Base-by-base conservation (phyloP, 2,888 invertebrate genomes). In the Onchidella celtica region DNA sequence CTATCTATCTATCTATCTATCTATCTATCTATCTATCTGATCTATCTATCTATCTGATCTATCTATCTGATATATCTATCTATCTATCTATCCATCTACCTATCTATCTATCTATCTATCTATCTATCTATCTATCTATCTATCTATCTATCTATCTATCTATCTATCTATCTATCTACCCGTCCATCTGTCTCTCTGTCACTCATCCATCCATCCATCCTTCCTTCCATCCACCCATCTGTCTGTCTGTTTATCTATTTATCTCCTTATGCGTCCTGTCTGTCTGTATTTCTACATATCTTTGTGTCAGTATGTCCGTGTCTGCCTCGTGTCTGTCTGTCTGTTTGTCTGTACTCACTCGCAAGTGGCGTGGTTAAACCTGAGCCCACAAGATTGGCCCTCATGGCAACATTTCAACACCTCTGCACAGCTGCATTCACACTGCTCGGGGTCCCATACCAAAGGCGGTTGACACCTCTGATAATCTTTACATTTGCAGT, bases 381-480 rank as follows among this genome's bases (percentile, higher is more conserved):
- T 38, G 21, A 70, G 47, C 1, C 70, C 61, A 47, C 78, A 79
- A 0, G 1, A 0, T 29, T 61, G 36, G 21, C 70, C 70, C 4
- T 3, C 29, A 29, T 34, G 36, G 34, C 65, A 77, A 38, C 72
- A 79, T 21, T 47, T 40, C 34, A 38, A 27, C 6, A 74, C 69
- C 34, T 63, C 24, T 1, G 87, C 86, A 81, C 90, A 90, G 66
- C 83, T 83, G 76, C 90, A 90, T 17, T 74, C 82, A 74, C 90
- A 90, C 24, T 84, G 83, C 4, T 84, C 83, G 38, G 88, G 87
- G 75, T 88, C 86, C 88, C 89, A 90, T 21, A 80, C 82, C 68
- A 87, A 85, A 1, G 84, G 83, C 0, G 70, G 61, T 2, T 77
- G 29, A 61, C 90, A 90, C 14, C 79, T 81, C 55, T 61, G n/a